Conservation (phyloP, 37 sponge, comb jelly and placozoan species). For the Ephydatia muelleri region DNA sequence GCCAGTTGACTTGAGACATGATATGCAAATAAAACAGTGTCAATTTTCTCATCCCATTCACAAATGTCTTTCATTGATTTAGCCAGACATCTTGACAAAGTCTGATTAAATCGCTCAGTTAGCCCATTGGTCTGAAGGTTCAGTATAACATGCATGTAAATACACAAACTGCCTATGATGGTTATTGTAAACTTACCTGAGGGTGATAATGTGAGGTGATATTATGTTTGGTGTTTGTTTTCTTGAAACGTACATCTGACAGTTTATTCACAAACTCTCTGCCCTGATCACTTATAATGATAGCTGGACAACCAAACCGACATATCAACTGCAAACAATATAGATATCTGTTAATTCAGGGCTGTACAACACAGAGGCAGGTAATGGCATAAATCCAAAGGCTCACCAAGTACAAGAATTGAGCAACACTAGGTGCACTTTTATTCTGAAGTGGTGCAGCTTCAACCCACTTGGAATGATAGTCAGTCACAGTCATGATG, state of each 20-base stretch:
- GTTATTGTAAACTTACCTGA: slow-evolving; percentile 16
- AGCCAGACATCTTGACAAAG: slow-evolving; percentile 7
- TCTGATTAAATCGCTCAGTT: slow-evolving; percentile 33
- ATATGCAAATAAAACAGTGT: slow-evolving; percentile 27
- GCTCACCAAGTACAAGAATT: slow-evolving; percentile 35
- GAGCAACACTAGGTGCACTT: slow-evolving; percentile 26
- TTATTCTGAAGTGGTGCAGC: slow-evolving; percentile 27
- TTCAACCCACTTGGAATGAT: slow-evolving; percentile 41
- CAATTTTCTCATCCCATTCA: slow-evolving; percentile 22
- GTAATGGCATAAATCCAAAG: slow-evolving; percentile 16
- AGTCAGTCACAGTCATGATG: slow-evolving; percentile 41
- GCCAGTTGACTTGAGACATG: slow-evolving; percentile 2
- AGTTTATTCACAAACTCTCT: slow-evolving; percentile 44
- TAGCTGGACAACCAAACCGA: slow-evolving; percentile 26
- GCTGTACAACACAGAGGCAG: background rate
- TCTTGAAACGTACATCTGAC: slow-evolving; percentile 6
- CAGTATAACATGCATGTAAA: background rate
- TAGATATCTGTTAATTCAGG: background rate
- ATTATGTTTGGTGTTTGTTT: slow-evolving; percentile 29
- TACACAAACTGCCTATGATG: no score
- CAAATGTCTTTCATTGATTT: slow-evolving; percentile 2
- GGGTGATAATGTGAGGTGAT: slow-evolving; percentile 41
- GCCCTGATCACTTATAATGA: slow-evolving; percentile 35
- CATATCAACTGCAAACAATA: background rate
- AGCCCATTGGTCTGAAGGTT: slow-evolving; percentile 28